Base-by-base conservation (phyloP, 2,888 invertebrate species). In the Apamea monoglypha region DNA sequence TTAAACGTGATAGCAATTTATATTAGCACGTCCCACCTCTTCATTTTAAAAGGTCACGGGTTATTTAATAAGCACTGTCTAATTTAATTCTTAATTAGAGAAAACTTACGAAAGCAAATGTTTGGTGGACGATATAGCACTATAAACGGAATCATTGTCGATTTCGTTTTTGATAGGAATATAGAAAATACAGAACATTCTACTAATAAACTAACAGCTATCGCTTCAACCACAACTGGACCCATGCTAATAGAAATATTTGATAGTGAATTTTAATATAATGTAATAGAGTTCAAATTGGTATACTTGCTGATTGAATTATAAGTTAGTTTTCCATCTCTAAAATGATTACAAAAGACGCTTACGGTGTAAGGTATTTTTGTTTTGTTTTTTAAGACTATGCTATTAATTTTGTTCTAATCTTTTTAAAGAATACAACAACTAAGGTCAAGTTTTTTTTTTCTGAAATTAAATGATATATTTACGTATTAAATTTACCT, bases 141-240 rank as follows among this genome's bases (percentile, higher is more conserved):
- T 32, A 32, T 32, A 6, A 64, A 21, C 12, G 12, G 21, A 21
- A 64, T 21, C 64, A 53, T 53, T 7, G 21, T 56, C 14, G 47
- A 47, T 47, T 16, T 47, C 14, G 3, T 47, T 56, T 25, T 56
- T 10, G 53, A 69, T 47, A 70, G 2, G 5, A 40, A 1, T 63
- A n/a, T 69, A 14, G 18, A 32, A 21, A 56, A 50, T 29, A 44
- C 21, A 14, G 8, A 53, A 21, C 3, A 59, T 72, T 61, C 1
- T 36, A 10, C 0, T n/a, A 18, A 18, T 50, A 71, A 25, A 10
- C 29, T n/a, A 53, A 53, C 40, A 75, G 72, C 87, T 83, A 74
- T 88, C 86, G 86, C 87, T 87, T 87, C 81, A 76, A 69, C 79
- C 78, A 81, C 79, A 74, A 18, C 36, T 50, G 47, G 81, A 84